phyloP scores from a whole-genome alignment of 2,888 invertebrate genomes.

The Hofmannophila pseudospretella region DNA sequence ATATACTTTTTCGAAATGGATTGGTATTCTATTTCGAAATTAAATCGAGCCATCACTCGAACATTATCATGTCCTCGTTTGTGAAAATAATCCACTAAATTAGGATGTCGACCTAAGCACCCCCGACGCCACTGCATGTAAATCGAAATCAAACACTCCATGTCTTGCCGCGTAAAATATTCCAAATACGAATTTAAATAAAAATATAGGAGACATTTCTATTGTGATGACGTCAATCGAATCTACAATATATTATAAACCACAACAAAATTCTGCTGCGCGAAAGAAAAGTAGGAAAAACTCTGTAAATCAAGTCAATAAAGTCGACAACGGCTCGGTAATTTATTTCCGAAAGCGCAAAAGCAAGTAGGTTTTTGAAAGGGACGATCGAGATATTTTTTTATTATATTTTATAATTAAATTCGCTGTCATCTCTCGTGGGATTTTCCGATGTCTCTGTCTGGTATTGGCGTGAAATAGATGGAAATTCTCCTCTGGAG shows the following conservation, averaged over 20 bases:
- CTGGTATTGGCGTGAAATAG: slow-evolving; percentile 70
- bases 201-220: slow-evolving; percentile 62
- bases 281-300: slow-evolving; percentile 16
- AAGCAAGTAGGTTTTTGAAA: slow-evolving; percentile 45
- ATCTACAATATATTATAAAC: slow-evolving; percentile 66
- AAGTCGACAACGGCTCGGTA: slow-evolving; percentile 45
- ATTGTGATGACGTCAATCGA: slow-evolving; percentile 66
- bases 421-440: slow-evolving; percentile 71
- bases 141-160: slow-evolving; percentile 56
- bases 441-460: slow-evolving; percentile 56
- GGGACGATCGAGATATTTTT: slow-evolving; percentile 67
- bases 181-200: slow-evolving; percentile 58
- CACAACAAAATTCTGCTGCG: slow-evolving; percentile 31
- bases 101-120: slow-evolving; percentile 45
- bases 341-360: slow-evolving; percentile 30
- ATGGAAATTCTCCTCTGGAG: slow-evolving; percentile 49
- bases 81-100: slow-evolving; percentile 20
- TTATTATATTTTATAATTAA: slow-evolving; percentile 77
- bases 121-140: slow-evolving; percentile 40
- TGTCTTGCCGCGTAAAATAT: slow-evolving; percentile 54
- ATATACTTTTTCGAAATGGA: no score
- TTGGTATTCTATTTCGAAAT: no score
- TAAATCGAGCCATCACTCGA: background rate
- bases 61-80: no score
- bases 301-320: slow-evolving; percentile 31